phyloP scores from a whole-genome alignment of 2,888 invertebrate genomes.

The Crematogaster levior region DNA sequence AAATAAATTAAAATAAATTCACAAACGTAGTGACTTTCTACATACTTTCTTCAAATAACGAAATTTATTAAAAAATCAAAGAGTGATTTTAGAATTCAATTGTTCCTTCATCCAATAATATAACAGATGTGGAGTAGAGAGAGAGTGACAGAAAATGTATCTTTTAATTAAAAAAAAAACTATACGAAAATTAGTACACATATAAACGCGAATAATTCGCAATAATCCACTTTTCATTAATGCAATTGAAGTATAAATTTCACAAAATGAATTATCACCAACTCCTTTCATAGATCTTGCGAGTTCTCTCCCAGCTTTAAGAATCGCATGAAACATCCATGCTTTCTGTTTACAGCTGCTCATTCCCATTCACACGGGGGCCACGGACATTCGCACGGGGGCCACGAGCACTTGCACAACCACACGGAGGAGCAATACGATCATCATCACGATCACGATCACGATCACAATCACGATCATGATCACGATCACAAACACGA shows the following conservation, averaged over 20 bases:
- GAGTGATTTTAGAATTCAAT: not conserved
- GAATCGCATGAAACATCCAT: not conserved
- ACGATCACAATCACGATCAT: constrained; percentile 39
- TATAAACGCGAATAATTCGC: not conserved
- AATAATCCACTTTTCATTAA: not conserved
- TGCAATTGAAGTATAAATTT: not conserved
- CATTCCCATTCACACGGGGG: constrained; percentile 77
- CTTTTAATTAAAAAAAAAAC: not conserved
- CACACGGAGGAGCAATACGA: constrained; percentile 57
- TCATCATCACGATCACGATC: constrained; percentile 10
- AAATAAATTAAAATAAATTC: not conserved
- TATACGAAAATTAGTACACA: not conserved
- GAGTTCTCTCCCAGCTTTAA: not conserved
- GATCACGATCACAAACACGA: constrained; percentile 58
- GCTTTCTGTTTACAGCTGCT: constrained; percentile 76
- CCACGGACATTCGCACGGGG: constrained; percentile 76
- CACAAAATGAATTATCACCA: not conserved
- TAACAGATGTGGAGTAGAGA: not conserved
- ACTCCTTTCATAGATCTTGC: not conserved
- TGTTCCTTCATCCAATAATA: not conserved
- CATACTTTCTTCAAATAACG: not conserved
- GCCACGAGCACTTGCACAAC: constrained; percentile 57
- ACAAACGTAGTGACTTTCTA: no score
- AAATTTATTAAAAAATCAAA: not conserved
- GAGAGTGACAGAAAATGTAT: not conserved